phyloP scores from a whole-genome alignment of 2,113 vertebrate species.

The Lanius ludovicianus region DNA sequence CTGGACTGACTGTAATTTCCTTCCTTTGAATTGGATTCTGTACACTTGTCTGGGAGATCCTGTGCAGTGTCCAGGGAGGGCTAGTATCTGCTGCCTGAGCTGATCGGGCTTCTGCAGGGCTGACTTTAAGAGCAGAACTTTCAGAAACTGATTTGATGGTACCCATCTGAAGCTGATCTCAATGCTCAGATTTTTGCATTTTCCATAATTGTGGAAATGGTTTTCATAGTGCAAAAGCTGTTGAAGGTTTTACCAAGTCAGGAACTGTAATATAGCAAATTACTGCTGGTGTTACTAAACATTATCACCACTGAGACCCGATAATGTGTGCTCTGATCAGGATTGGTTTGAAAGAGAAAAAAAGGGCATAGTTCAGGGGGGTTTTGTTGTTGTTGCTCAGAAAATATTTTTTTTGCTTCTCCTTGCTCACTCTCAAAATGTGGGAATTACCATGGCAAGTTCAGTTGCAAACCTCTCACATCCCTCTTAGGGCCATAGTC shows the following conservation, averaged over 20 bases:
- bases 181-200: not conserved
- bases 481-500: accelerated
- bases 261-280: not conserved
- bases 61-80: not conserved
- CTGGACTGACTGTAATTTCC: not conserved
- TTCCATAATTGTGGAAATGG: not conserved
- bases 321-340: accelerated
- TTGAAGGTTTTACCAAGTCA: not conserved
- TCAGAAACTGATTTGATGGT: not conserved
- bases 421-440: not conserved
- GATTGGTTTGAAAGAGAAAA: not conserved
- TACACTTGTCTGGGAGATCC: accelerated
- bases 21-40: not conserved
- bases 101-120: not conserved
- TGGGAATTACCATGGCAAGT: not conserved
- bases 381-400: not conserved
- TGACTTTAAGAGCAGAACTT: not conserved
- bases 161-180: not conserved
- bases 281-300: not conserved
- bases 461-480: not conserved
- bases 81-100: not conserved
- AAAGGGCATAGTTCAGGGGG: not conserved
- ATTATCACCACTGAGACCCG: not conserved
- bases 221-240: not conserved
- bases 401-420: not conserved